Evolutionary conservation across 2,797 vertebrate genomes (phyloP).

Genomic region (Fringilla coelebs): DNA sequence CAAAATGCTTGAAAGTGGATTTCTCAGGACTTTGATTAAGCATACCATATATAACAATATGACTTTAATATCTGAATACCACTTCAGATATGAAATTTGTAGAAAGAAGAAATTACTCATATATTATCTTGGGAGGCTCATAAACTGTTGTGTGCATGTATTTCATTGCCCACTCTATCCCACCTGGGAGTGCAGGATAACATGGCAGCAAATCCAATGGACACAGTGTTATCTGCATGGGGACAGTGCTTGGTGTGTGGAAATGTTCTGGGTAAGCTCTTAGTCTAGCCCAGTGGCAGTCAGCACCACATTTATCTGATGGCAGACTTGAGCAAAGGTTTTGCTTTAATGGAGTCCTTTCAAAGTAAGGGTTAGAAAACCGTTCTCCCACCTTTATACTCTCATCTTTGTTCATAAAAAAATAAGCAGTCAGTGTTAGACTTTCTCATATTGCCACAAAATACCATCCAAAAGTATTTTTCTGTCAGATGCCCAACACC

Average conservation of each 20-base stretch:
- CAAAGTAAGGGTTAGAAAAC: neutral
- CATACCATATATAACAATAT: neutral
- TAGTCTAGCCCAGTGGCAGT: neutral
- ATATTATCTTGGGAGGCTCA: neutral
- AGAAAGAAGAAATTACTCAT: neutral
- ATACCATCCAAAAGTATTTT: neutral
- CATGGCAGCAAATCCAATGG: neutral
- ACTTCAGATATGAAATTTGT: neutral
- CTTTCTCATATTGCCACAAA: neutral
- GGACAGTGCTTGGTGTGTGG: neutral
- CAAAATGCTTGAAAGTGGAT: neutral
- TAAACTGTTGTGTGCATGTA: neutral
- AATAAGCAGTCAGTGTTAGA: neutral
- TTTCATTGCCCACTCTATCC: rapidly evolving
- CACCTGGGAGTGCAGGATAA: neutral
- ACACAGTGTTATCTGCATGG: neutral
- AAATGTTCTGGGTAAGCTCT: neutral
- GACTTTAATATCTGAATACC: neutral
- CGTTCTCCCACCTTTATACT: neutral
- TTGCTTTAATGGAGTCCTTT: neutral
- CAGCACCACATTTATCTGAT: neutral
- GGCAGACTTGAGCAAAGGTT: neutral
- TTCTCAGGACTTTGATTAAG: neutral
- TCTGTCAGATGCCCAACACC: neutral
- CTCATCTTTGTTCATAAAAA: neutral